phyloP scores from a whole-genome alignment of 1,140 invertebrate genomes.

The Melipona quadrifasciata region DNA sequence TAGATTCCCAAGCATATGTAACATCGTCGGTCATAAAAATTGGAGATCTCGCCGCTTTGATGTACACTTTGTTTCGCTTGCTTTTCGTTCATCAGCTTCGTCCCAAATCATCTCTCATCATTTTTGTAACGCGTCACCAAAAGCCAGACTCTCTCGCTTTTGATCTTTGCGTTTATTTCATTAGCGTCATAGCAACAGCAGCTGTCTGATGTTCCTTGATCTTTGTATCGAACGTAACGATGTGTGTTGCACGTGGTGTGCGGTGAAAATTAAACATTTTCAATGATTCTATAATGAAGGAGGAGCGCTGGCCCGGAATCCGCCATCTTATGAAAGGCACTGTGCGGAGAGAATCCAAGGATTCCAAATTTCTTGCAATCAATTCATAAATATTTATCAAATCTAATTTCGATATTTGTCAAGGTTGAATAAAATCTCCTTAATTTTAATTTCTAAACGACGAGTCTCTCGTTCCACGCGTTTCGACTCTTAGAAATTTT shows the following conservation, averaged over 20 bases:
- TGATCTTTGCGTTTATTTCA: neutral
- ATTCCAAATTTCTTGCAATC: no score
- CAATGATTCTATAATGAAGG: neutral
- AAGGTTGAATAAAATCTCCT: rapidly evolving
- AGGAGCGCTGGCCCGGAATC: neutral
- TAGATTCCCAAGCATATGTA: no score
- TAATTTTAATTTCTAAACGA: no score
- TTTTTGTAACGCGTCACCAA: neutral
- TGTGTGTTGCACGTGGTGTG: slow-evolving; percentile 30
- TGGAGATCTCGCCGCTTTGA: neutral
- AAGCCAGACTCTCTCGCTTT: neutral
- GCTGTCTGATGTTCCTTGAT: neutral
- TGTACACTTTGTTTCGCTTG: neutral
- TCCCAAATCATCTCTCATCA: neutral
- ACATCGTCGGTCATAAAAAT: neutral
- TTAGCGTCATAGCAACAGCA: neutral
- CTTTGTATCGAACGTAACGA: slow-evolving; percentile 17
- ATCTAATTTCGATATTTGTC: rapidly evolving
- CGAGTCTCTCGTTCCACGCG: rapidly evolving
- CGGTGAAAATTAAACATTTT: neutral
- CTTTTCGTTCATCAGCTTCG: neutral
- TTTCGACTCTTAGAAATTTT: no score
- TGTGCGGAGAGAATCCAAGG: neutral
- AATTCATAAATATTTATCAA: neutral
- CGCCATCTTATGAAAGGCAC: neutral